Evolutionary conservation across 2,113 vertebrate species (phyloP).

Genomic region (Danio rerio): GRCz12tu NC_133194.1:42433501-42434000

Average conservation of each 20-base stretch:
- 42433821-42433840: neutral
- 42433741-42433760: neutral
- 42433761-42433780: neutral
- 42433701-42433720: neutral
- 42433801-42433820: neutral
- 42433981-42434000: neutral
- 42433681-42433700: no score
- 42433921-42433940: neutral
- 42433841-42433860: neutral
- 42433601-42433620: no score
- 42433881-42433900: neutral
- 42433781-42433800: neutral
- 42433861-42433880: neutral
- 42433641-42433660: no score
- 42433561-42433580: no score
- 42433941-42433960: neutral
- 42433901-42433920: neutral
- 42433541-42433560: no score
- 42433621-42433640: no score
- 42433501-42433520: no score
- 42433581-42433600: no score
- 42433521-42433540: no score
- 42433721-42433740: neutral
- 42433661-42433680: no score
- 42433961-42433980: neutral